Evolutionary conservation across 2,888 invertebrate species (phyloP), one percentile per base, ranked within the genome.

Genomic region (Emesis russula): DNA sequence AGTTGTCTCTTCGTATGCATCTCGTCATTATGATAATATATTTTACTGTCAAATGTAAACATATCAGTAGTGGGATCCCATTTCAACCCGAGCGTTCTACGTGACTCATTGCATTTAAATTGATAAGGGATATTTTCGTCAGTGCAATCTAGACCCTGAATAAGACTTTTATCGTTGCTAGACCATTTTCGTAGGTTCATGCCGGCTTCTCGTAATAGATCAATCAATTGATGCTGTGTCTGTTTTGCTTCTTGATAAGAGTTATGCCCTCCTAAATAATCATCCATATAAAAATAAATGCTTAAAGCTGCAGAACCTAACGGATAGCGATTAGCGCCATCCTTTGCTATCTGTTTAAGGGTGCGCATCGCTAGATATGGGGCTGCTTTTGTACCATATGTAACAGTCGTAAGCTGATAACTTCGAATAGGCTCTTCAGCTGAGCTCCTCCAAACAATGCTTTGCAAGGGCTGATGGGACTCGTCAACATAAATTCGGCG

Each of bases 141-240:
- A n/a, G 85, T 77, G 13, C 38, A 4, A 44, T 84, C 38, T 63
- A 85, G 70, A 66, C 80, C 41, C 15, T 82, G 18, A 0, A 86
- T 11, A 3, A 89, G 66, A 7, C 76, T 79, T 41, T 68, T 58
- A 2, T 76, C 44, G 31, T 89, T 89, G 53, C 85, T 87, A 5
- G 85, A 83, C 85, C 90, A 88, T 48, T 88, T 88, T 1, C 90
- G 66, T 2, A 90, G 63, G 53, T 86, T 90, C 80, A 87, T 86
- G 4, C 87, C 90, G 18, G 90, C 87, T 9, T 81, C 76, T 18
- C 75, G 6, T 53, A 90, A 53, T 36, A 87, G 75, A 15, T 53
- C 63, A 13, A 81, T 85, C 13, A 85, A 66, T 73, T 87, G 87
- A 7, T 71, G 33, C 31, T 80, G 77, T 15, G 48, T 18, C 13